Evolutionary conservation across 2,113 vertebrate species (phyloP).

Genomic region (Oncorhynchus nerka): DNA sequence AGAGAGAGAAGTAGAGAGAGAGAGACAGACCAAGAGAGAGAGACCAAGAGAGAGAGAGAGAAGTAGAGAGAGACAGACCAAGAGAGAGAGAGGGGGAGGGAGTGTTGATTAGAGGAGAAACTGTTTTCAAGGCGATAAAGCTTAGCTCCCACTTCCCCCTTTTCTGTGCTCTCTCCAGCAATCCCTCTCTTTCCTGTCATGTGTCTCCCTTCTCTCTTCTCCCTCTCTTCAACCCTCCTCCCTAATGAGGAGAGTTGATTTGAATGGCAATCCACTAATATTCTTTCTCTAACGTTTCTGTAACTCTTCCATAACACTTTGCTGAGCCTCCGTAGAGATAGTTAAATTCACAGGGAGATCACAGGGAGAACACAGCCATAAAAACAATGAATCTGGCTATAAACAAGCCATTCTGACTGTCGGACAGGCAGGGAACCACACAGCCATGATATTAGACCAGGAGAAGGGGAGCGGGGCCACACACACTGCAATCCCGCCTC

Average conservation of each 20-base stretch:
- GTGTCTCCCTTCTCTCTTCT: conserved; percentile 16
- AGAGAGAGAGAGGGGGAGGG: no score
- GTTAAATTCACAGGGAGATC: conserved; percentile 68
- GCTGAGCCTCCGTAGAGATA: conserved; percentile 57
- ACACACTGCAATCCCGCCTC: no score
- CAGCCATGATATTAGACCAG: conserved; percentile 1
- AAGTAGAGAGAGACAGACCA: no score
- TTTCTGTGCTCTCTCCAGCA: neutral
- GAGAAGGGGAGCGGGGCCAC: neutral
- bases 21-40: no score
- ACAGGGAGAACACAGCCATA: conserved; percentile 64
- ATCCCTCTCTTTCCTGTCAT: neutral
- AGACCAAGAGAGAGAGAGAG: no score
- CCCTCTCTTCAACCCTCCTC: neutral
- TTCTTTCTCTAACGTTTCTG: neutral
- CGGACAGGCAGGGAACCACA: conserved; percentile 54
- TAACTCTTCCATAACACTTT: conserved; percentile 16
- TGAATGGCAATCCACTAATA: neutral
- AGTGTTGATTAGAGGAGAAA: neutral
- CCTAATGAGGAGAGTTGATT: no score
- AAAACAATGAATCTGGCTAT: conserved; percentile 70
- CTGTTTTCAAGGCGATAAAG: neutral
- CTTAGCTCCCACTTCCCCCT: neutral
- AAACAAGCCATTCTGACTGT: conserved; percentile 67
- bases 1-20: no score